phyloP scores from a whole-genome alignment of 2,113 vertebrate genomes.

The Rhinopomastus cyanomelas region DNA sequence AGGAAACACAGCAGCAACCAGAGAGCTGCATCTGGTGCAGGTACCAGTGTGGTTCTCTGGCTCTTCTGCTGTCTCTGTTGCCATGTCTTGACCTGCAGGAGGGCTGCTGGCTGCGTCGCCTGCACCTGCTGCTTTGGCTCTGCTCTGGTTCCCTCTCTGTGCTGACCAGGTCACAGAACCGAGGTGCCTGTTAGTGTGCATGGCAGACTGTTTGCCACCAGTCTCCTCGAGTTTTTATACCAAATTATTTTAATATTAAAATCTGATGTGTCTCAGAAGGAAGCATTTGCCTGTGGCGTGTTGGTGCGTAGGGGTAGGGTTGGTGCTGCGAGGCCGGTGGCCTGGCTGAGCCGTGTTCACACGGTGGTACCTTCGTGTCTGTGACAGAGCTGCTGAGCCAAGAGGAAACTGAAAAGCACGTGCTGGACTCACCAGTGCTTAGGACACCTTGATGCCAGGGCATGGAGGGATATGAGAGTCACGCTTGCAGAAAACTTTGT shows the following conservation, averaged over 20 bases:
- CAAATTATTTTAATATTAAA: slow-evolving; percentile 68
- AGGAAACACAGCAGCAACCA: neutral
- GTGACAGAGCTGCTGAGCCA: neutral
- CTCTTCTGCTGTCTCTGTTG: neutral
- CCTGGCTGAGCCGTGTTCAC: fast-evolving
- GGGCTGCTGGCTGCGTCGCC: neutral
- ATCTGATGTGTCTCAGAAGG: neutral
- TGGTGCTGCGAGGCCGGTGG: neutral
- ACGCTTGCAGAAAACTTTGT: neutral
- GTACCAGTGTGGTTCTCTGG: neutral
- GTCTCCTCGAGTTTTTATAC: slow-evolving; percentile 47
- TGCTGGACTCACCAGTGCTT: neutral
- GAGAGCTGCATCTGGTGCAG: neutral
- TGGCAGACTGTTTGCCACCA: neutral
- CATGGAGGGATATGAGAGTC: neutral
- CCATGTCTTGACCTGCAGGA: neutral
- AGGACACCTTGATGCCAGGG: neutral
- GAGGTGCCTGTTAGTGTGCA: neutral
- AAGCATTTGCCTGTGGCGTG: neutral
- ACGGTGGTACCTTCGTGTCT: fast-evolving
- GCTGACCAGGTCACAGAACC: neutral
- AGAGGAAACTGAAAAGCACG: neutral
- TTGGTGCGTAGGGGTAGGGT: neutral
- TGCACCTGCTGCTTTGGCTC: neutral
- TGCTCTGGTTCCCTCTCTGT: neutral